Conservation (phyloP, 1,140 invertebrate species). For the Euglossa dilemma region DNA sequence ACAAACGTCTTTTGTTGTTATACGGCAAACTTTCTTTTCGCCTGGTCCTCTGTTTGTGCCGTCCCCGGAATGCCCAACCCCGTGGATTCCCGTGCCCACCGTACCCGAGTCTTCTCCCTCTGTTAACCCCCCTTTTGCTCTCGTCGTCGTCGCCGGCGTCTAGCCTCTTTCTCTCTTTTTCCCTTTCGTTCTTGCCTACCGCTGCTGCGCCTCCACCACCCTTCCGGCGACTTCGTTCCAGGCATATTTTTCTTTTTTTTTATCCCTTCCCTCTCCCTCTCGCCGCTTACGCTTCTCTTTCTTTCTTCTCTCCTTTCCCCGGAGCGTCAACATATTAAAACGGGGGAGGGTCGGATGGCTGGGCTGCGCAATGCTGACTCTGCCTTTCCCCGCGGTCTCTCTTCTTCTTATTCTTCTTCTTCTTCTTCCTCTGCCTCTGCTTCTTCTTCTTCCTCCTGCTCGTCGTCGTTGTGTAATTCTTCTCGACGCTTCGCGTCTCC, state of each 20-base stretch:
- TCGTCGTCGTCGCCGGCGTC: conserved; percentile 6
- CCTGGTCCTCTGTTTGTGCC: conserved; percentile 72
- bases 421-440: conserved; percentile 20
- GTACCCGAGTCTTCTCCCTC: conserved; percentile 26
- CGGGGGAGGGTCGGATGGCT: conserved; percentile 61
- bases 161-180: conserved; percentile 32
- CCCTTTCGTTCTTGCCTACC: conserved; percentile 32
- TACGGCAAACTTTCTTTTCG: conserved; percentile 80
- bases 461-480: conserved; percentile 2
- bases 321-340: conserved; percentile 81
- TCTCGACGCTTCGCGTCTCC: conserved; percentile 16
- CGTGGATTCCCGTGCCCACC: conserved; percentile 41
- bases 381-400: conserved; percentile 64
- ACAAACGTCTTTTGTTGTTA: conserved; percentile 83
- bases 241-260: conserved; percentile 80
- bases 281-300: conserved; percentile 42
- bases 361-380: conserved; percentile 76
- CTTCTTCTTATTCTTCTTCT: conserved; percentile 4
- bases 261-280: conserved; percentile 68
- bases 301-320: conserved; percentile 64
- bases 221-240: conserved; percentile 79
- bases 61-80: conserved; percentile 65
- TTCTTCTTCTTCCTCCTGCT: conserved; percentile 10
- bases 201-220: conserved; percentile 39
- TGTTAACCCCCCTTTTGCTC: conserved; percentile 25